Evolutionary conservation across 1,140 invertebrate species (phyloP).

Genomic region (Nebria ingens): DNA sequence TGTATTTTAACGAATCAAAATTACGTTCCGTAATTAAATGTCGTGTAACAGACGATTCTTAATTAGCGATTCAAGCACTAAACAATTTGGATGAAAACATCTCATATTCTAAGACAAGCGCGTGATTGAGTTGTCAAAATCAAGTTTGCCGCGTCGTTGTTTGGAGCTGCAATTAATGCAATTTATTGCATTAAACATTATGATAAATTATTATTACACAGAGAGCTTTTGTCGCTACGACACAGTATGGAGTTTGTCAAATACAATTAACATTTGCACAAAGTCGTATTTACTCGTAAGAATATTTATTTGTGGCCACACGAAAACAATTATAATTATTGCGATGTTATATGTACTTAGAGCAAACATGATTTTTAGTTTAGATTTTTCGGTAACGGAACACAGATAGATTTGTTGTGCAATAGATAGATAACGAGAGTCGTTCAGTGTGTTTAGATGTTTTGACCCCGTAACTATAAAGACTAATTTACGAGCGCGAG

Average conservation of each 20-base stretch:
- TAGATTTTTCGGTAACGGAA: too few relatives aligned
- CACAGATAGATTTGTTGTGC: too few relatives aligned
- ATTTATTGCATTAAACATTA: background rate
- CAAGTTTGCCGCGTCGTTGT: background rate
- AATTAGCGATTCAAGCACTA: background rate
- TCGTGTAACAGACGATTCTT: background rate
- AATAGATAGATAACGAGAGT: too few relatives aligned
- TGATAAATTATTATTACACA: slow-evolving; percentile 1
- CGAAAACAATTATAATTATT: too few relatives aligned
- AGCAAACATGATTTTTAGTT: too few relatives aligned
- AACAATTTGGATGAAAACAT: background rate
- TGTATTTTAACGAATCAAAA: too few relatives aligned
- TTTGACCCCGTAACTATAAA: too few relatives aligned
- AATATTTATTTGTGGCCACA: too few relatives aligned
- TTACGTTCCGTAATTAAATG: background rate
- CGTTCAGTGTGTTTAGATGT: too few relatives aligned
- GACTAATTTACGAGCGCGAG: background rate
- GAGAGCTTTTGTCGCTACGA: background rate
- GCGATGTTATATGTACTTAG: too few relatives aligned
- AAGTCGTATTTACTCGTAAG: too few relatives aligned
- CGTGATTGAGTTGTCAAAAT: background rate
- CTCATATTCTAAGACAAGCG: background rate
- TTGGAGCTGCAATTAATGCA: background rate
- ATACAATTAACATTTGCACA: slow-evolving; percentile 4
- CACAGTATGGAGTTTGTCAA: background rate